These are phyloP conservation scores for Gambusia holbrooki DNA, from an alignment of 2,113 vertebrate species.

Conservation along the genomic window DNA sequence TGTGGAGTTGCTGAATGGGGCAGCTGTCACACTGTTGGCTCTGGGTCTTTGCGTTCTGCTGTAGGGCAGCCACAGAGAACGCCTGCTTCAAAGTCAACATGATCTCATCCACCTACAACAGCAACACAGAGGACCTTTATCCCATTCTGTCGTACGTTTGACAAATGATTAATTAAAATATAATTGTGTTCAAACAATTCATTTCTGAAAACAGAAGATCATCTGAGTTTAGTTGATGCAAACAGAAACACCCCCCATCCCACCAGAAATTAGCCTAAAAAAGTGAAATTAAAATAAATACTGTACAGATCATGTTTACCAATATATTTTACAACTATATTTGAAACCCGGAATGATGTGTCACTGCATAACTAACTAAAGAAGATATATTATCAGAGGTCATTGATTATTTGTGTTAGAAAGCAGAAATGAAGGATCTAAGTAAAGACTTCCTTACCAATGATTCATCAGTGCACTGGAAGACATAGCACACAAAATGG, in stretches of 20 bases:
- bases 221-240: not conserved
- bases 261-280: too few species aligned
- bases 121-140: not conserved
- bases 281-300: too few species aligned
- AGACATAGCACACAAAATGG: slow-evolving; percentile 95
- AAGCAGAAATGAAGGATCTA: not conserved
- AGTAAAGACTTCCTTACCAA: slow-evolving; percentile 84
- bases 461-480: slow-evolving; percentile 94
- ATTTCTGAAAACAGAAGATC: not conserved
- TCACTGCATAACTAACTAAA: not conserved
- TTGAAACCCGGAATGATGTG: not conserved
- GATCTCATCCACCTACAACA: slow-evolving; percentile 92
- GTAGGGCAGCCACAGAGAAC: slow-evolving; percentile 91
- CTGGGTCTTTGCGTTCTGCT: slow-evolving; percentile 85
- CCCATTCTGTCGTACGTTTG: too few species aligned
- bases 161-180: not conserved
- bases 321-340: too few species aligned
- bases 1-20: slow-evolving; percentile 92
- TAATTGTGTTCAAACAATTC: not conserved
- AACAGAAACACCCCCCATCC: too few species aligned
- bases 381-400: not conserved
- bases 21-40: slow-evolving; percentile 90
- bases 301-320: too few species aligned
- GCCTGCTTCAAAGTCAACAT: slow-evolving; percentile 99
- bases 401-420: not conserved